These are phyloP conservation scores for Otus sunia DNA, from an alignment of 2,113 vertebrate species.

Conservation along the genomic window DNA sequence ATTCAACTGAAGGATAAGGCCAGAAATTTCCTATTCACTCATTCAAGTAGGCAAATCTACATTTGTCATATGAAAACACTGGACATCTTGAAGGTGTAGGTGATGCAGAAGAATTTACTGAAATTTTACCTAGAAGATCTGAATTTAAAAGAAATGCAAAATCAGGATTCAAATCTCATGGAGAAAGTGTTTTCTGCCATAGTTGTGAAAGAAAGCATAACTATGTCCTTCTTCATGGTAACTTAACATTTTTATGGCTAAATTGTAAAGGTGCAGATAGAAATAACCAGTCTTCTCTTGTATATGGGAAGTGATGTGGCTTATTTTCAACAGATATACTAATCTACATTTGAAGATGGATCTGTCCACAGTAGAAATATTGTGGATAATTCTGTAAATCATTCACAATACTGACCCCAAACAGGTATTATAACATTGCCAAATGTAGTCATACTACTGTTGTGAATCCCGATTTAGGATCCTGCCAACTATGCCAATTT, in stretches of 20 bases:
- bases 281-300: neutral
- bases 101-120: neutral
- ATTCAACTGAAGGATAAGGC: neutral
- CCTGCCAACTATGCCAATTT: no score
- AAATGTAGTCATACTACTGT: neutral
- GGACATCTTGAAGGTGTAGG: neutral
- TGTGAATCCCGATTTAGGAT: no score
- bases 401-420: neutral
- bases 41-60: neutral
- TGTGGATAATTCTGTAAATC: neutral
- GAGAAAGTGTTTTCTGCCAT: neutral
- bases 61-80: neutral
- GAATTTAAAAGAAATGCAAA: neutral
- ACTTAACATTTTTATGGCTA: neutral
- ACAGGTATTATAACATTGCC: neutral
- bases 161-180: neutral
- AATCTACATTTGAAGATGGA: neutral
- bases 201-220: neutral
- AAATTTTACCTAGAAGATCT: neutral
- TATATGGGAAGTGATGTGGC: no score
- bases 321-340: neutral
- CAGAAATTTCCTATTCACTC: neutral
- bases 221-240: neutral
- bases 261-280: neutral
- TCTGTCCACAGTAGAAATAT: neutral